Evolutionary conservation across 2,113 vertebrate genomes (phyloP), one percentile per base, ranked within the genome.

Genomic region (Rhinichthys klamathensis): DNA sequence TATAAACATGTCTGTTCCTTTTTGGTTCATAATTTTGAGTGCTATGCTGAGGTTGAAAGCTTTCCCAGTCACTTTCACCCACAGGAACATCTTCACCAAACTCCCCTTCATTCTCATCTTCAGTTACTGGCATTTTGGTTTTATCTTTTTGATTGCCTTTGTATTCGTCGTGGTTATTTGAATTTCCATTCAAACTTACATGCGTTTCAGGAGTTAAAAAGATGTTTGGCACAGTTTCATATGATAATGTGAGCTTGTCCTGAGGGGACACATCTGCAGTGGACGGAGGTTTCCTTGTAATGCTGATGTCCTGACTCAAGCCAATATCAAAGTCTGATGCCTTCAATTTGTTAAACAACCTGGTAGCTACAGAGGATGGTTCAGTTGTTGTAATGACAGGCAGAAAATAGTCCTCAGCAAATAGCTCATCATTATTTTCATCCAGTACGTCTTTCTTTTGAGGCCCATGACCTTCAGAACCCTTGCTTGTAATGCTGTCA

Each of bases 341-440:
- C 35, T 85, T 82, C 38, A 3, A 61, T 46, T 70, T 80, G 56
- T 75, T 83, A 78, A 90, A 87, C 79, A 73, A 80, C n/a, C 21
- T 81, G 30, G 89, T 89, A 25, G 70, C 65, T 10, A 89, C 83
- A 49, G 13, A 8, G 0, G 44, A 65, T 9, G 92, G 87, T 1
- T 87, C 73, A 25, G 12, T 84, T 72, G 86, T 92, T 1, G 4
- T 56, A 0, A 83, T 90, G 41, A 94, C 89, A 60, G 94, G 91
- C 0, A 70, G 82, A 5, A 96, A 93, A 85, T 81, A 90, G 30
- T 93, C 92, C 82, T 94, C 90, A 0, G 89, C 87, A 54, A 0
- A 84, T 25, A 94, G 74, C 6, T 88, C 11, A 0, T 88, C 88
- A 2, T 80, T 74, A 54, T 30, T 75, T 5, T n/a, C 69, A 3